Conservation (phyloP, 2,113 vertebrate genomes). For the Macrotus californicus region DNA sequence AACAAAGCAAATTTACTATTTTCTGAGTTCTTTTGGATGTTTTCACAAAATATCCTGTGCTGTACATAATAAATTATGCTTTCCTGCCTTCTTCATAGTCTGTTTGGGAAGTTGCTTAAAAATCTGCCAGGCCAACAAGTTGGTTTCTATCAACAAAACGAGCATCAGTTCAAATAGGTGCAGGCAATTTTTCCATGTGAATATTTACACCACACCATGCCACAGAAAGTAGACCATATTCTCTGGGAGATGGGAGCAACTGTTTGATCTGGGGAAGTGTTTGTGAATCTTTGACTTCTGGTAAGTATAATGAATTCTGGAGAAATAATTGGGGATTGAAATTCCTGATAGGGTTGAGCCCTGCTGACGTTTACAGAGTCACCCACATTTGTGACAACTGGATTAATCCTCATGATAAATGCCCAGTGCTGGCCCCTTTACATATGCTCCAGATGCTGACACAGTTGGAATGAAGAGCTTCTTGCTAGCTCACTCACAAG, state of each 20-base stretch:
- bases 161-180: not conserved
- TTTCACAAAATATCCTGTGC: not conserved
- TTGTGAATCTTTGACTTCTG: not conserved
- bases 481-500: not conserved
- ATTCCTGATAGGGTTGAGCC: not conserved
- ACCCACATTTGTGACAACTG: not conserved
- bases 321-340: not conserved
- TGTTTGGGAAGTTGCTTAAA: not conserved
- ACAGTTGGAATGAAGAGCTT: not conserved
- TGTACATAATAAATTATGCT: not conserved
- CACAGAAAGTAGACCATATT: not conserved
- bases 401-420: not conserved
- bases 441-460: not conserved
- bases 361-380: not conserved
- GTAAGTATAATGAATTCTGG: not conserved
- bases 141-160: not conserved
- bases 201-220: not conserved
- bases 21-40: not conserved
- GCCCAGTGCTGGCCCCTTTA: not conserved
- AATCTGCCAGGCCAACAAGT: not conserved
- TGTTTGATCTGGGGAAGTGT: not conserved
- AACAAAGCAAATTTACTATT: not conserved
- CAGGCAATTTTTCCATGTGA: not conserved
- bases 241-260: not conserved
- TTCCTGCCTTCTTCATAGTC: not conserved